A percentile compares a stretch with the other conserved stretches of the same genome.
Conservation (phyloP, 2,888 invertebrate species). For the Melipona beecheii region DNA sequence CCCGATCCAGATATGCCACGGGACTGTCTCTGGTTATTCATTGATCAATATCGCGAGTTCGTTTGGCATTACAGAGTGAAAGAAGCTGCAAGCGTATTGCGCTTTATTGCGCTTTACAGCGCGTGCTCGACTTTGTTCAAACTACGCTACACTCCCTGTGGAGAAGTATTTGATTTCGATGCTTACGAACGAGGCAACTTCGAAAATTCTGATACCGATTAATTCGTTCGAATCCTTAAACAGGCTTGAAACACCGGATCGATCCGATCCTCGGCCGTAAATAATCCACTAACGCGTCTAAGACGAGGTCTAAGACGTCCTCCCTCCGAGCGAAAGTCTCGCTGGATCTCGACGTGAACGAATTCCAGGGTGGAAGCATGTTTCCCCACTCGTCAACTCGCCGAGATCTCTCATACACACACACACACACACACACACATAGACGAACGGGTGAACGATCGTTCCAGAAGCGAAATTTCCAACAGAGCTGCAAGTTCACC, state of each 20-base stretch:
- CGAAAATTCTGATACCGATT: too few species aligned
- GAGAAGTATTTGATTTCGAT: too few species aligned
- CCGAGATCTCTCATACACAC: too few species aligned
- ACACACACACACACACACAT: too few species aligned
- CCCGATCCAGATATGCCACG: constrained; percentile 18
- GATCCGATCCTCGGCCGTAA: neutral
- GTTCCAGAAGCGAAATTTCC: constrained; percentile 54
- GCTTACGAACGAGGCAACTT: too few species aligned
- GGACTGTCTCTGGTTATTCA: constrained; percentile 46
- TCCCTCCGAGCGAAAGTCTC: neutral
- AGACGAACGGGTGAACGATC: constrained; percentile 27
- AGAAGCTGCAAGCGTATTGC: too few species aligned
- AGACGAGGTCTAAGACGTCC: neutral
- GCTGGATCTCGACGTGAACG: constrained; percentile 22
- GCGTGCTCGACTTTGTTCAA: too few species aligned
- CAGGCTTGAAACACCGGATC: neutral
- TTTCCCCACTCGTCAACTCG: constrained; percentile 1
- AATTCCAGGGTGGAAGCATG: constrained; percentile 9
- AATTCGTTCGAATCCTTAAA: neutral
- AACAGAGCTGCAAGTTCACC: constrained; percentile 56
- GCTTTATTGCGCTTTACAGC: too few species aligned
- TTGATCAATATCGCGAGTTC: constrained; percentile 4
- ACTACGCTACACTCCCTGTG: too few species aligned
- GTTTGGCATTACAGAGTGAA: too few species aligned
- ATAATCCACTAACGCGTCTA: neutral